A percentile compares a stretch with the other conserved stretches of the same genome.
Evolutionary conservation across 2,797 vertebrate species (phyloP).

Genomic region (Oreonectes daqikongensis): DNA sequence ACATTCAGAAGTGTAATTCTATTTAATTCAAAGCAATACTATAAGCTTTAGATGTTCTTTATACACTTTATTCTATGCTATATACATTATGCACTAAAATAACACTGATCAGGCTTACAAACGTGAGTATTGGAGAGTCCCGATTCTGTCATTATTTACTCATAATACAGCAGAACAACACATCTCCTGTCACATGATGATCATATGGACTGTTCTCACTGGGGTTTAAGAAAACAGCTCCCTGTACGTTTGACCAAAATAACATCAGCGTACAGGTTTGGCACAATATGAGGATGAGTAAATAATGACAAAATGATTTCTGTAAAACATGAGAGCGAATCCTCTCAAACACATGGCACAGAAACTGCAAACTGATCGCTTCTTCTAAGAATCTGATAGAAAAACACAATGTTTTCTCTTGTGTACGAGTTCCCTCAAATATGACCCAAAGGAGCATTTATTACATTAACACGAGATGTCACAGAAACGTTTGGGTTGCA

Average conservation of each 20-base stretch:
- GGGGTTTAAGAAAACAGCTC: no score
- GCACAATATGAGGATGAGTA: neutral
- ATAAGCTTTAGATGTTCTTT: constrained; percentile 72
- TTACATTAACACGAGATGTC: no score
- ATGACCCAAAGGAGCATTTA: no score
- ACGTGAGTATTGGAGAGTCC: constrained; percentile 21
- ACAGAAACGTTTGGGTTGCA: no score
- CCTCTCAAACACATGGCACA: constrained; percentile 42
- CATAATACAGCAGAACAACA: neutral
- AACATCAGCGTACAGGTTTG: neutral
- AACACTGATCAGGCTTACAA: constrained; percentile 47
- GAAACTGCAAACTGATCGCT: constrained; percentile 51
- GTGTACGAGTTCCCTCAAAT: no score
- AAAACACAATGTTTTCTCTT: neutral
- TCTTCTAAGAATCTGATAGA: constrained; percentile 12
- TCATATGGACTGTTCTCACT: no score
- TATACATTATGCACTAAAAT: constrained; percentile 71
- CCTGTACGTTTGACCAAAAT: neutral
- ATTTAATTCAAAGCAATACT: constrained; percentile 81
- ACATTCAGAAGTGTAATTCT: constrained; percentile 53
- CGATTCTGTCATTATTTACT: constrained; percentile 10
- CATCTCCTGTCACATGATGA: neutral
- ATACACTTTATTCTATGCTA: constrained; percentile 75
- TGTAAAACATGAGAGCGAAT: constrained; percentile 29
- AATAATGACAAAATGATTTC: neutral